A percentile compares a stretch with the other conserved stretches of the same genome.
Conservation (phyloP, 1,140 invertebrate genomes). For the Aphis gossypii region DNA sequence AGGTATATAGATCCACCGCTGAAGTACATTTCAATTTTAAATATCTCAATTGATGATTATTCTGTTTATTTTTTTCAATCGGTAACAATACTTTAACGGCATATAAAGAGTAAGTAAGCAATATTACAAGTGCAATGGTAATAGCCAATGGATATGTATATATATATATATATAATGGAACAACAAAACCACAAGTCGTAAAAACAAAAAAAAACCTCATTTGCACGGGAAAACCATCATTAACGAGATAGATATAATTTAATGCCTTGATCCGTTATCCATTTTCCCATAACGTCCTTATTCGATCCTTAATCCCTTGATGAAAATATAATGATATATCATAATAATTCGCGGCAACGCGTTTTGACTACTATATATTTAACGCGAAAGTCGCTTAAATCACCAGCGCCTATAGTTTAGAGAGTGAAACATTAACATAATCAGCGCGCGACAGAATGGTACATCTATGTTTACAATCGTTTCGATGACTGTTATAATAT, state of each 20-base stretch:
- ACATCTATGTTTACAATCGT: neutral
- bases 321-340: neutral
- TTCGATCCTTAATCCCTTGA: neutral
- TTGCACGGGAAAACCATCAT: neutral
- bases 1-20: neutral
- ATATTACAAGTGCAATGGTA: neutral
- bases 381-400: conserved; percentile 4
- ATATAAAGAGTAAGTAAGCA: neutral
- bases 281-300: neutral
- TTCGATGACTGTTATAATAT: neutral
- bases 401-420: neutral
- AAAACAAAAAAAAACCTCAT: neutral
- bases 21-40: neutral
- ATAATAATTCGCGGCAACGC: neutral
- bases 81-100: neutral
- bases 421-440: conserved; percentile 36
- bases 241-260: neutral
- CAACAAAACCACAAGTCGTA: neutral
- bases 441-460: neutral
- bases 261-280: neutral
- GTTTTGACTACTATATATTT: neutral
- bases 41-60: neutral
- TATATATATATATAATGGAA: neutral
- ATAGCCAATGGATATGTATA: neutral
- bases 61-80: neutral